phyloP scores from a whole-genome alignment of 2,113 vertebrate genomes.

The Tragulus kanchil region DNA sequence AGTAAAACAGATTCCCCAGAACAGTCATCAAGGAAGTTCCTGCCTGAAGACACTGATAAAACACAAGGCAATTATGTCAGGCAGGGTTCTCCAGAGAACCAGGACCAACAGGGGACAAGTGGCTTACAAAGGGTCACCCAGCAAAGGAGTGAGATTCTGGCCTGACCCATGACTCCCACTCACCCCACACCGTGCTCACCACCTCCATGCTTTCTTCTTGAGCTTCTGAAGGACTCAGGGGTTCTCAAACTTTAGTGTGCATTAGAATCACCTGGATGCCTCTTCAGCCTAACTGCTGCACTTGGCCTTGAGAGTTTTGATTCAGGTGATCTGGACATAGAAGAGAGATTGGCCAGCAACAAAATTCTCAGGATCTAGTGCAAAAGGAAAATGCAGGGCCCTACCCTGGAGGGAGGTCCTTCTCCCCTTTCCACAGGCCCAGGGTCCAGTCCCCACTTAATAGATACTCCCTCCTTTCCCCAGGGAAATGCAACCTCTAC shows the following conservation, averaged over 20 bases:
- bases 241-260: background rate
- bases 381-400: background rate
- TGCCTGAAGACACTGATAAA: background rate
- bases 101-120: background rate
- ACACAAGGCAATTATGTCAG: background rate
- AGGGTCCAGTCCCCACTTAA: accelerated
- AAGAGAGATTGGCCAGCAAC: background rate
- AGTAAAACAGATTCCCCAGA: background rate
- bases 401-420: too few relatives aligned
- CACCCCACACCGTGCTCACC: accelerated
- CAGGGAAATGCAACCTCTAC: background rate
- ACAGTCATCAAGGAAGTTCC: background rate
- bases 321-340: background rate
- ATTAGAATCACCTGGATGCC: background rate
- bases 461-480: background rate
- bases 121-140: background rate
- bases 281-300: background rate
- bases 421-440: background rate
- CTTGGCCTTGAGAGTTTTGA: background rate
- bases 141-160: background rate
- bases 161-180: background rate
- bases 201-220: background rate
- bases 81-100: background rate
- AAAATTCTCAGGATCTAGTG: background rate
- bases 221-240: accelerated